These are phyloP conservation scores for Neoarius graeffei DNA, from an alignment of 2,113 vertebrate genomes.

Conservation along the genomic window DNA sequence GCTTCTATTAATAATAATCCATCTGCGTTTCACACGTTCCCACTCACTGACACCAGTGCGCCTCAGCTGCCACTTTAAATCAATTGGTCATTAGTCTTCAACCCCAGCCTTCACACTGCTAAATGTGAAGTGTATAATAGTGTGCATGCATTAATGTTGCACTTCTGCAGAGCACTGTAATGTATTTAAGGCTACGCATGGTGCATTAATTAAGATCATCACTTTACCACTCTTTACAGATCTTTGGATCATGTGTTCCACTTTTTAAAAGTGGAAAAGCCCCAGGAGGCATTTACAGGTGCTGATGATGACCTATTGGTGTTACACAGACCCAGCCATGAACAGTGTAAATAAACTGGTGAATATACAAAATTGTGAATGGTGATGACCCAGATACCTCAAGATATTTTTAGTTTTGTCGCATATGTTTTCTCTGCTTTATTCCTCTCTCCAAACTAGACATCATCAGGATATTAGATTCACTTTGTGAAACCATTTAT, in stretches of 20 bases:
- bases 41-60: slow-evolving; percentile 35
- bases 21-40: slow-evolving; percentile 38
- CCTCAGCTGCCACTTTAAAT: slow-evolving; percentile 47
- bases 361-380: not conserved
- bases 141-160: slow-evolving; percentile 25
- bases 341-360: not conserved
- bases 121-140: slow-evolving; percentile 14
- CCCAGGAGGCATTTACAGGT: not conserved
- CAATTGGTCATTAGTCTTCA: slow-evolving; percentile 47
- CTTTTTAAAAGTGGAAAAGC: not conserved
- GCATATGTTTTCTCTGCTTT: slow-evolving; percentile 1
- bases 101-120: slow-evolving; percentile 21
- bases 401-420: not conserved
- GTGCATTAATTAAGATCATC: not conserved
- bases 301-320: not conserved
- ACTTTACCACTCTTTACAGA: not conserved
- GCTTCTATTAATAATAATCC: slow-evolving; percentile 47
- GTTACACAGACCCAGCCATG: not conserved
- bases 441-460: not conserved
- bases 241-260: not conserved
- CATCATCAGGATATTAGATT: not conserved
- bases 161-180: not conserved
- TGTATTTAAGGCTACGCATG: slow-evolving; percentile 4
- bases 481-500: slow-evolving; percentile 6
- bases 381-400: not conserved